phyloP scores from a whole-genome alignment of 1,140 invertebrate species.

The Heterodera schachtii region DNA sequence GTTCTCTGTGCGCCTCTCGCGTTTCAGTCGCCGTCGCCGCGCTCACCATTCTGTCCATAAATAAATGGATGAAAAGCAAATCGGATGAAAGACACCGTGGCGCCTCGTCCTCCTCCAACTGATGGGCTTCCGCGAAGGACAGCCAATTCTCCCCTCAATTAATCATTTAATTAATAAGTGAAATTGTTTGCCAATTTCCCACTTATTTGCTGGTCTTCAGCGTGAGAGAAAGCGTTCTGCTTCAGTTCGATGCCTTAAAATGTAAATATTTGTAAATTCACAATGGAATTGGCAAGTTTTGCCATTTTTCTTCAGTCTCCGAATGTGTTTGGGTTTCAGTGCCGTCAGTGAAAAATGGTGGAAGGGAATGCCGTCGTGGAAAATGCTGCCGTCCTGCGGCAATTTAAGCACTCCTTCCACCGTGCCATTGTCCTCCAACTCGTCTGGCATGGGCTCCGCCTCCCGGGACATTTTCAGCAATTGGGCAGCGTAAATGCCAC shows the following conservation, averaged over 20 bases:
- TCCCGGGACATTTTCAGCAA: conserved; percentile 26
- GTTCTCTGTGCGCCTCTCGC: conserved; percentile 23
- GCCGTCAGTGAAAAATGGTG: conserved; percentile 32
- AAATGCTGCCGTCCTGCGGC: conserved; percentile 38
- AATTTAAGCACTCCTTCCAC: conserved; percentile 19
- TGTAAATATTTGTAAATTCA: neutral
- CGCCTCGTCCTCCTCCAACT: conserved; percentile 31
- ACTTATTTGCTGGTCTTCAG: conserved; percentile 31
- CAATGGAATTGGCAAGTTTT: neutral
- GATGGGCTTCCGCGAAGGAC: conserved; percentile 26
- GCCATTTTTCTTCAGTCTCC: conserved; percentile 34
- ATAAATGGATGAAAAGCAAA: neutral
- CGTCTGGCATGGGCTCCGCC: conserved; percentile 17
- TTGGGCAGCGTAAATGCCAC: conserved; percentile 26
- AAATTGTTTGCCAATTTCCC: neutral
- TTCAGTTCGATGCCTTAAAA: conserved; percentile 40
- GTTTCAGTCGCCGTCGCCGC: conserved; percentile 26
- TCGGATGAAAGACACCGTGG: neutral
- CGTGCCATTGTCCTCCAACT: conserved; percentile 1
- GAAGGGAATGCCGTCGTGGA: conserved; percentile 40
- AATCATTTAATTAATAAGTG: neutral
- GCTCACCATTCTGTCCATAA: conserved; percentile 23
- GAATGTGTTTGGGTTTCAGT: conserved; percentile 28
- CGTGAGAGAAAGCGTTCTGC: conserved; percentile 9
- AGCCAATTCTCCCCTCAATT: conserved; percentile 32